These are phyloP conservation scores for Leptobrachium ailaonicum DNA, from an alignment of 2,113 vertebrate genomes.

Conservation along the genomic window DNA sequence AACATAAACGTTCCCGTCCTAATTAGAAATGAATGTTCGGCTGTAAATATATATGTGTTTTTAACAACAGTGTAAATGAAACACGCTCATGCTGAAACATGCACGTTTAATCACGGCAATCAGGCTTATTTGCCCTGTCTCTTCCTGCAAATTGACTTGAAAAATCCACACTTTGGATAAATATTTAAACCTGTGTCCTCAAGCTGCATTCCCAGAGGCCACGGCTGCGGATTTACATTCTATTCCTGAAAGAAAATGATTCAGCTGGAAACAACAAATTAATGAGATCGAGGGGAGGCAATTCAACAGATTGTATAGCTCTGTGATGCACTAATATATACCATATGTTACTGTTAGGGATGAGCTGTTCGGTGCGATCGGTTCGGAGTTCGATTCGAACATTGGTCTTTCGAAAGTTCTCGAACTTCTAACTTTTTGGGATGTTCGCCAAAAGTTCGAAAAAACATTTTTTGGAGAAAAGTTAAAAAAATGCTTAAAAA, in stretches of 20 bases:
- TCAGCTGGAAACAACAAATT: too few species aligned
- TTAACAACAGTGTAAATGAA: neutral
- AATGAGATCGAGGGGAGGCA: too few species aligned
- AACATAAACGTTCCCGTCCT: neutral
- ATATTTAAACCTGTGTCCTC: neutral
- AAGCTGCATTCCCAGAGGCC: neutral
- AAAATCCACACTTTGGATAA: neutral
- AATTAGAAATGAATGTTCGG: neutral
- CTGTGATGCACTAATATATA: too few species aligned
- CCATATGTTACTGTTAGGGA: too few species aligned
- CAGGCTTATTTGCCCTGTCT: neutral
- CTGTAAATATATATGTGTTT: neutral
- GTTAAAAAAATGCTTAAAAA: too few species aligned
- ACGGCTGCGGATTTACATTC: neutral
- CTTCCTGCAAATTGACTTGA: neutral
- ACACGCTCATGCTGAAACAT: neutral
- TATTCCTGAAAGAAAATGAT: neutral
- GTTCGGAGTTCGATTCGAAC: too few species aligned
- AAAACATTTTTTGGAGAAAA: too few species aligned
- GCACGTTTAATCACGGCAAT: neutral
- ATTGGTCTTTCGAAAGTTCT: too few species aligned
- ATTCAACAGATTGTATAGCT: too few species aligned
- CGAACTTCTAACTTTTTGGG: too few species aligned
- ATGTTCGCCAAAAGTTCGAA: too few species aligned
- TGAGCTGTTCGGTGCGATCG: too few species aligned